A percentile compares a stretch with the other conserved stretches of the same genome.
Conservation (phyloP, 92 coral and sea anemone species). For the Epizoanthus rinbou region DNA sequence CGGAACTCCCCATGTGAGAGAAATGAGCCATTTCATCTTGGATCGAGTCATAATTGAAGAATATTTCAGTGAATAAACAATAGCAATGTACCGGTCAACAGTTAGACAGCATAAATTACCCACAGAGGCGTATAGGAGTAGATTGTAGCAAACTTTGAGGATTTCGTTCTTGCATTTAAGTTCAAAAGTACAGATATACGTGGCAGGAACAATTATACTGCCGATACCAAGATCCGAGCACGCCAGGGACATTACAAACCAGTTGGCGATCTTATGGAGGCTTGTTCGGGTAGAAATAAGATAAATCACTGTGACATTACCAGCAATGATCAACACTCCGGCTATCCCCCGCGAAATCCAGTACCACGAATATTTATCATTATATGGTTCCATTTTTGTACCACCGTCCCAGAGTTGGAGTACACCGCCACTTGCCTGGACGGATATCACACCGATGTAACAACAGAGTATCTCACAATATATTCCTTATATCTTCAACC, state of each 20-base stretch:
- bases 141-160: neutral
- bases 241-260: constrained; percentile 5
- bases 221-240: constrained; percentile 20
- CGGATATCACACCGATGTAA: no score
- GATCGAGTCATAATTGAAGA: constrained; percentile 12
- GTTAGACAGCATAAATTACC: constrained; percentile 10
- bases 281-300: neutral
- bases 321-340: neutral
- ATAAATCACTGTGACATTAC: constrained; percentile 11
- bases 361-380: neutral
- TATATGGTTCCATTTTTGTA: neutral
- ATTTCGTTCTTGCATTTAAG: neutral
- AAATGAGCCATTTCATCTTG: neutral
- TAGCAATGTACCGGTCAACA: constrained; percentile 12
- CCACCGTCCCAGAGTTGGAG: neutral
- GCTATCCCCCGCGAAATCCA: neutral
- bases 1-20: neutral
- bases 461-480: no score
- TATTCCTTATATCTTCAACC: no score
- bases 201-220: neutral
- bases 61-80: constrained; percentile 14
- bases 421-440: no score
- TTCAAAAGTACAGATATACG: constrained; percentile 9
- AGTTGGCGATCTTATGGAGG: constrained; percentile 3
- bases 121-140: constrained; percentile 7